phyloP scores from a whole-genome alignment of 1,140 invertebrate species.

The Bombyx mandarina region DNA sequence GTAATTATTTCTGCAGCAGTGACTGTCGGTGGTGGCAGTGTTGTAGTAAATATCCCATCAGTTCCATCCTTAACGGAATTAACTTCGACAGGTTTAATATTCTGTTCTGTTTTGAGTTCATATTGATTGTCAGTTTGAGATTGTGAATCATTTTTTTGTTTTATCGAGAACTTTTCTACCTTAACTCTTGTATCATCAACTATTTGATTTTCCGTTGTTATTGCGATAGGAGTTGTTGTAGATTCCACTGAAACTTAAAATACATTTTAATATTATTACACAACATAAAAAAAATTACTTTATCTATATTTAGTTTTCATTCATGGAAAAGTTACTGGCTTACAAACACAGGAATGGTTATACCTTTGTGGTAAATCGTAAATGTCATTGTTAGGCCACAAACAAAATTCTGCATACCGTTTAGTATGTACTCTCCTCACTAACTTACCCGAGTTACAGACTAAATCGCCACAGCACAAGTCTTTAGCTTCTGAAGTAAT shows the following conservation, averaged over 20 bases:
- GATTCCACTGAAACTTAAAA: constrained; percentile 5
- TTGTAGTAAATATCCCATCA: constrained; percentile 14
- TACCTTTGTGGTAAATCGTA: too few relatives aligned
- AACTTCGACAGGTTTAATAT: neutral
- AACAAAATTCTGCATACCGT: too few relatives aligned
- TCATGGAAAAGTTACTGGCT: too few relatives aligned
- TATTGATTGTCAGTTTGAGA: constrained; percentile 1
- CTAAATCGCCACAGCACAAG: constrained; percentile 46
- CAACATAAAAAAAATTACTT: too few relatives aligned
- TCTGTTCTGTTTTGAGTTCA: neutral
- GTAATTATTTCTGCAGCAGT: constrained; percentile 6
- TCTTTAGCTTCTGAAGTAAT: constrained; percentile 18
- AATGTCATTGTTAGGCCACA: too few relatives aligned
- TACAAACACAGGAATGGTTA: too few relatives aligned
- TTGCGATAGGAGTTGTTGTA: neutral
- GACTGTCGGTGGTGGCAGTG: constrained; percentile 21
- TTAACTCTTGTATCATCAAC: neutral
- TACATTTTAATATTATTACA: neutral
- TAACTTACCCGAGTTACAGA: constrained; percentile 39
- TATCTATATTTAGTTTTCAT: too few relatives aligned
- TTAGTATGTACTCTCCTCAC: too few relatives aligned
- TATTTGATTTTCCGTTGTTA: constrained; percentile 3
- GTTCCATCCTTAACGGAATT: neutral
- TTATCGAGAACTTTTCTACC: constrained; percentile 1
- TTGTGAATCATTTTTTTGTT: neutral